phyloP scores from a whole-genome alignment of 2,797 vertebrate species.

The Erithacus rubecula region DNA sequence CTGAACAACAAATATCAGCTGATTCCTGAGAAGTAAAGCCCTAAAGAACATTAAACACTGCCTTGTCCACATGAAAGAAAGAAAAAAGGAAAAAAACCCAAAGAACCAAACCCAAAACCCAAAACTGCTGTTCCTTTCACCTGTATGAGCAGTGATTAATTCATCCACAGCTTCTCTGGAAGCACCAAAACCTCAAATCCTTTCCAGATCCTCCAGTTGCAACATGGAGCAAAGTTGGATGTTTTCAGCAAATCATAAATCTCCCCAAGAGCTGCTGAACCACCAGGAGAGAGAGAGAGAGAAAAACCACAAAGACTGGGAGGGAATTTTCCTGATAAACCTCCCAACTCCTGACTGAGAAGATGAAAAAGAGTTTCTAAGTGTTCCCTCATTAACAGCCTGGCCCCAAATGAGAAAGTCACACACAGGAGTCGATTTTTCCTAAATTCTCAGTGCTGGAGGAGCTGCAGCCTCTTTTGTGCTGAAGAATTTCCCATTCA shows the following conservation, averaged over 20 bases:
- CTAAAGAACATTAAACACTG: background rate
- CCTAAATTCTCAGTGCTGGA: background rate
- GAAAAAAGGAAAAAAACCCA: background rate
- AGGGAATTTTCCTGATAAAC: background rate
- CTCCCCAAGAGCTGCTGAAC: background rate
- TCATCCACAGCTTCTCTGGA: background rate
- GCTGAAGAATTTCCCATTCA: background rate
- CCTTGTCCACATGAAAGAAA: background rate
- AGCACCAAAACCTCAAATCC: background rate
- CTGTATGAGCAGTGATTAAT: background rate
- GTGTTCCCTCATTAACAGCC: background rate
- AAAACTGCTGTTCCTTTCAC: background rate
- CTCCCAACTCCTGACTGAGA: background rate
- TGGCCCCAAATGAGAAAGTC: background rate
- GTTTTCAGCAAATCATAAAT: background rate
- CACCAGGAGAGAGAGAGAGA: background rate
- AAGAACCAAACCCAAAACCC: background rate
- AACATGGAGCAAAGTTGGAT: background rate
- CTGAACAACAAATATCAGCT: background rate
- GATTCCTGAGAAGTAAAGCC: background rate
- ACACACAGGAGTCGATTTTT: background rate
- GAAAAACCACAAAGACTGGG: background rate
- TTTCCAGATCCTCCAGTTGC: background rate
- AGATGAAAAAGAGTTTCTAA: background rate
- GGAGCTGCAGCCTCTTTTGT: slow-evolving; percentile 18